Conservation (phyloP, 37 sponge, comb jelly and placozoan genomes). For the Eunapius fragilis region DNA sequence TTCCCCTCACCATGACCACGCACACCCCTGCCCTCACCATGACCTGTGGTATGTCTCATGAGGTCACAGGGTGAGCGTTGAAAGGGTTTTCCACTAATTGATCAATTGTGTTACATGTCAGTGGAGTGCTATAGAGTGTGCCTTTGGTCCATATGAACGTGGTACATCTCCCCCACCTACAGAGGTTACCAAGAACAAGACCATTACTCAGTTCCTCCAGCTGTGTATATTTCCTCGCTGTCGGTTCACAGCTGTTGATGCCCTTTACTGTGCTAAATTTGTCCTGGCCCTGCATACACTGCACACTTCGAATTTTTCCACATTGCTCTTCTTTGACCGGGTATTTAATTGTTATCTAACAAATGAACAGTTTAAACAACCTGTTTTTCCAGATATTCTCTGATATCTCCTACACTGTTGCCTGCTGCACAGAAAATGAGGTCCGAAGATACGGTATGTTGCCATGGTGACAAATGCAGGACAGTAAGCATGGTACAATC, state of each 20-base stretch:
- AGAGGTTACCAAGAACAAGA: slow-evolving; percentile 77
- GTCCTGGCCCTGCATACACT: slow-evolving; percentile 78
- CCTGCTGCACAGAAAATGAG: slow-evolving; percentile 98
- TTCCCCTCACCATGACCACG: not conserved
- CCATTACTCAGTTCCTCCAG: slow-evolving; percentile 94
- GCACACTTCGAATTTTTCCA: slow-evolving; percentile 94
- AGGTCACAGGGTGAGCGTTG: not conserved
- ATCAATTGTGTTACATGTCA: no score
- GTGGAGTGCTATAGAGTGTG: not conserved
- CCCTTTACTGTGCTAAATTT: slow-evolving; percentile 95
- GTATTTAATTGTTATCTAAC: slow-evolving; percentile 34
- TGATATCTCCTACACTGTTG: slow-evolving; percentile 91
- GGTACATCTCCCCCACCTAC: not conserved
- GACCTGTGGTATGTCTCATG: no score
- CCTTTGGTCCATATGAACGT: no score
- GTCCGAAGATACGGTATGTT: slow-evolving; percentile 88
- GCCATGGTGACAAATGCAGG: not conserved
- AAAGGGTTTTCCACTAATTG: no score
- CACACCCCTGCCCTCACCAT: not conserved
- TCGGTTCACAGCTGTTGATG: slow-evolving; percentile 90
- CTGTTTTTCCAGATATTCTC: slow-evolving; percentile 76
- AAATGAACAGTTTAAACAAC: not conserved
- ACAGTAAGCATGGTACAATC: not conserved
- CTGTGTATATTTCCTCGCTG: slow-evolving; percentile 95
- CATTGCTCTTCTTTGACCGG: slow-evolving; percentile 94